Base-by-base conservation (phyloP, 2,797 vertebrate species). In the Muscicapa comitata region DNA sequence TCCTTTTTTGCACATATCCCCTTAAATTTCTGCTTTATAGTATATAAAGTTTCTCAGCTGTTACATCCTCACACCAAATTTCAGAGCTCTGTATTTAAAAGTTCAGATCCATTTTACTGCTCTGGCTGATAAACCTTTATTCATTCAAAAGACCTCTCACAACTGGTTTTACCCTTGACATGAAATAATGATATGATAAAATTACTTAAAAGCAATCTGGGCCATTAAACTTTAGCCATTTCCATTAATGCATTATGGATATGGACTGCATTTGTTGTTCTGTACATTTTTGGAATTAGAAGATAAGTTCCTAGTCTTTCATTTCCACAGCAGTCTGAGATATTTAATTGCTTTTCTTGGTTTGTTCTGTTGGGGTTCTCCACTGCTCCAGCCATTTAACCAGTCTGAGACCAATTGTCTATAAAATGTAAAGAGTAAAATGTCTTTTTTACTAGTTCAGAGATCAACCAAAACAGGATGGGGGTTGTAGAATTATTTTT, bases 281-380 rank as follows among this genome's bases (percentile, higher is more conserved):
- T 70, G 9, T 17, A 17, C 5, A 10, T 53, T 78, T 92, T 71
- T 9, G 13, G 76, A 91, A 78, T 96, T 50, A 75, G 61, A 83
- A 94, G 70, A 40, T 82, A 77, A 89, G 38, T 90, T 91, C 85
- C n/a, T 81, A 81, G 58, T 77, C 37, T 89, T 50, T 75, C 43
- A 48, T 51, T 93, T 90, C 83, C 25, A 19, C 88, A 92, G 87
- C 63, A 71, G 29, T 61, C 55, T 91, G 87, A 82, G n/a, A 38
- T 43, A 67, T 89, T 77, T 20, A 53, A 72, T 93, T 96, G 62
- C 68, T 95, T 93, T 74, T 15, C 45, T 71, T 92, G 59, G 72
- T 71, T 83, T 90, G 13, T 94, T 67, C 78, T 94, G 1, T 75
- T 94, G 67, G 42, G 33, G 28, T 79, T 83, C 83, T 92, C 70